These are phyloP conservation scores for Bacillus rossius DNA, from an alignment of 1,140 invertebrate genomes.

Conservation along the genomic window DNA sequence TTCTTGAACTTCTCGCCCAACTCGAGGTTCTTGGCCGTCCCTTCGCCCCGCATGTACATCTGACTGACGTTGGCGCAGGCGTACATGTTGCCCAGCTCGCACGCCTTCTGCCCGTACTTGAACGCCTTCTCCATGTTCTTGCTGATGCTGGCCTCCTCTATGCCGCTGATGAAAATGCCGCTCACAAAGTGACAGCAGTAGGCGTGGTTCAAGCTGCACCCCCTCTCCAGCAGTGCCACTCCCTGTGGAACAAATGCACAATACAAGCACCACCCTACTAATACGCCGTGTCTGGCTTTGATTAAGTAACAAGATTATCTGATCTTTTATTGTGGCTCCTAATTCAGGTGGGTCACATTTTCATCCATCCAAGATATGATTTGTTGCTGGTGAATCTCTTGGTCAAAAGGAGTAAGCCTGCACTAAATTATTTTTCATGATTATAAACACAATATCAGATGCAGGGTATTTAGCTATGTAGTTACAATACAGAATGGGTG, in stretches of 20 bases:
- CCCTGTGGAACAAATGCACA: conserved; percentile 43
- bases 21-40: conserved; percentile 62
- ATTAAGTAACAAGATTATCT: neutral
- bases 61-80: conserved; percentile 82
- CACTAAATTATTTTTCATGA: no score
- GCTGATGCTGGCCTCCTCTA: conserved; percentile 55
- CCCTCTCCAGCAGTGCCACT: conserved; percentile 59
- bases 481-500: no score
- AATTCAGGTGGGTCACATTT: conserved; percentile 45
- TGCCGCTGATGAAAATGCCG: conserved; percentile 67
- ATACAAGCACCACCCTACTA: no score
- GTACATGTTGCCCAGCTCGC: conserved; percentile 73
- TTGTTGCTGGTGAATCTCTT: no score
- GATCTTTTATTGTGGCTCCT: conserved; percentile 32
- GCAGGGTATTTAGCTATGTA: no score
- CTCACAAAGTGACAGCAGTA: conserved; percentile 77
- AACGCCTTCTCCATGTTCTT: conserved; percentile 73
- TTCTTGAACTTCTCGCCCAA: conserved; percentile 66
- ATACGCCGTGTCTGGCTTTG: neutral
- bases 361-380: no score
- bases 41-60: conserved; percentile 61
- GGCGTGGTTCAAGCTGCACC: conserved; percentile 57
- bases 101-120: conserved; percentile 64
- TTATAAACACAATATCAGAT: no score
- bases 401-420: no score